Evolutionary conservation across 2,888 invertebrate species (phyloP).

Genomic region (Drosophila greeni): DNA sequence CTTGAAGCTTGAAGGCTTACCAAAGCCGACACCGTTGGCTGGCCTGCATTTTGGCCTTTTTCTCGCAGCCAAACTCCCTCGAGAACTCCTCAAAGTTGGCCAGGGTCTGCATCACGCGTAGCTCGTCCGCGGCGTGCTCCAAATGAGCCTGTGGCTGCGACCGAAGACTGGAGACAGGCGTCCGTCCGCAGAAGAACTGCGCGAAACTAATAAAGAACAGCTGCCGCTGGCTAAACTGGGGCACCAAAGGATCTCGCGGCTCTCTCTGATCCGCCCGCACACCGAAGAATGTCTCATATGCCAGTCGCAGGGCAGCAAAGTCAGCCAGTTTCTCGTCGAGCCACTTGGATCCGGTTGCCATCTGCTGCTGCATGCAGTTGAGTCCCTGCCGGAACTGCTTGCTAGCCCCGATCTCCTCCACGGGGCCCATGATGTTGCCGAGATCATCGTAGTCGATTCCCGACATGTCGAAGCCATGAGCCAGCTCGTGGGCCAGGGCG

Average conservation of each 20-base stretch:
- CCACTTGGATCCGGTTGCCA: slow-evolving; percentile 68
- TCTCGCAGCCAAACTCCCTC: slow-evolving; percentile 67
- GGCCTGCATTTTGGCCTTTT: slow-evolving; percentile 73
- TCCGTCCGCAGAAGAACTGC: slow-evolving; percentile 75
- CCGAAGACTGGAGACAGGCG: slow-evolving; percentile 56
- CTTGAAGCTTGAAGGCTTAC: slow-evolving; percentile 39
- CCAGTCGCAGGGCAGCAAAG: slow-evolving; percentile 74
- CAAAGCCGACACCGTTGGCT: slow-evolving; percentile 71
- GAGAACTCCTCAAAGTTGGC: slow-evolving; percentile 76
- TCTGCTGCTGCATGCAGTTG: slow-evolving; percentile 72
- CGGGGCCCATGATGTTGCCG: slow-evolving; percentile 75
- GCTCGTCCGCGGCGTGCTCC: slow-evolving; percentile 74
- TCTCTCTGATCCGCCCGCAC: slow-evolving; percentile 41
- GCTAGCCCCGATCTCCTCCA: slow-evolving; percentile 70
- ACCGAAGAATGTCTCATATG: slow-evolving; percentile 71
- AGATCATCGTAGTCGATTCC: slow-evolving; percentile 75
- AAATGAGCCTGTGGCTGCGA: slow-evolving; percentile 49
- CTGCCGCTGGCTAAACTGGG: slow-evolving; percentile 71
- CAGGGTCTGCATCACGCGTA: slow-evolving; percentile 74
- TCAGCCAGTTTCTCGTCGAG: slow-evolving; percentile 76
- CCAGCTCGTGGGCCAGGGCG: slow-evolving; percentile 72
- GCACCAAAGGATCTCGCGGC: slow-evolving; percentile 55
- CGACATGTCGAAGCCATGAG: slow-evolving; percentile 75
- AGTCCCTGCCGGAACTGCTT: slow-evolving; percentile 66
- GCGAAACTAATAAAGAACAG: slow-evolving; percentile 75